Percentiles rank a stretch among this genome's conserved stretches.
phyloP scores from a whole-genome alignment of 2,797 vertebrate species.

The Epinephelus awoara region DNA sequence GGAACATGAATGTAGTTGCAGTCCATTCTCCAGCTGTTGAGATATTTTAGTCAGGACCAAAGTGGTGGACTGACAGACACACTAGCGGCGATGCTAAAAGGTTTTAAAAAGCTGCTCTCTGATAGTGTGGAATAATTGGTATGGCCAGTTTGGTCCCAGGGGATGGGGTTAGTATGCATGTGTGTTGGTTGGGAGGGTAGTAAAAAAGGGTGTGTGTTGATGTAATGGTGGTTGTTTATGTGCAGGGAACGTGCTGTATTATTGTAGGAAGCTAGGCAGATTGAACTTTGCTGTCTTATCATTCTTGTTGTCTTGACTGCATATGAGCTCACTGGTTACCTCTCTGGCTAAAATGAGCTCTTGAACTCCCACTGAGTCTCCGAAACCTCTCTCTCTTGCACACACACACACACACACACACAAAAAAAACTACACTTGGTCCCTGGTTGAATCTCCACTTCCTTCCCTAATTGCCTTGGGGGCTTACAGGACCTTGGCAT shows the following conservation, averaged over 20 bases:
- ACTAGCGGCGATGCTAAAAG: background rate
- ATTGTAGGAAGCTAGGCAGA: background rate
- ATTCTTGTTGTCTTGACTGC: constrained; percentile 28
- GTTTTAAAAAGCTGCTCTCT: constrained; percentile 20
- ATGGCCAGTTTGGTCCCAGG: background rate
- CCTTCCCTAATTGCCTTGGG: constrained; percentile 53
- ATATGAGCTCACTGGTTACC: constrained; percentile 33
- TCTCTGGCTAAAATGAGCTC: constrained; percentile 46
- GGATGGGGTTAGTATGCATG: constrained; percentile 14
- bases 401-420: constrained; percentile 7
- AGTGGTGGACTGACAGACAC: background rate
- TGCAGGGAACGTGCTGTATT: background rate
- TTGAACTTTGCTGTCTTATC: constrained; percentile 27
- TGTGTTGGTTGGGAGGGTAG: constrained; percentile 3
- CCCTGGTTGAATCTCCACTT: constrained; percentile 52
- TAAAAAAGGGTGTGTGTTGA: background rate
- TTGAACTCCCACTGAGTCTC: constrained; percentile 40
- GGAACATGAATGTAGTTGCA: background rate
- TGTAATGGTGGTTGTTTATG: background rate
- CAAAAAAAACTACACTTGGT: constrained; percentile 10
- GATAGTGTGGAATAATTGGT: constrained; percentile 14
- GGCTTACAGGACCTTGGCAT: constrained; percentile 73
- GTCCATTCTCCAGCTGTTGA: background rate
- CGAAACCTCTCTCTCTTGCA: constrained; percentile 6
- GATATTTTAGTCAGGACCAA: constrained; percentile 15